phyloP scores from a whole-genome alignment of 1,140 invertebrate genomes.

The Microplitis mediator region DNA sequence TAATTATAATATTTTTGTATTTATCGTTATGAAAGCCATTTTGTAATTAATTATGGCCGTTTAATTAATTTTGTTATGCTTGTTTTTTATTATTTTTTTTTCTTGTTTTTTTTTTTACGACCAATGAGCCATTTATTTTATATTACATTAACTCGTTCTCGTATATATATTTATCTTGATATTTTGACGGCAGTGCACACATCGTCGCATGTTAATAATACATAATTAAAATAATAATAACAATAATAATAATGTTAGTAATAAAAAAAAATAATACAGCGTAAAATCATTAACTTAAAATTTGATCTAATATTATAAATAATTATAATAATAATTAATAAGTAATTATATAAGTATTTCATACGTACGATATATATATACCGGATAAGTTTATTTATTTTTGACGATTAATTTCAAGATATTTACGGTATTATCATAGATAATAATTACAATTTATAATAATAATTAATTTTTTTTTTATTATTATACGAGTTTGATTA shows the following conservation, averaged over 20 bases:
- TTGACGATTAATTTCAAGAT: neutral
- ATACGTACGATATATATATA: conserved; percentile 17
- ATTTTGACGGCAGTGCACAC: neutral
- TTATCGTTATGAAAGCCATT: conserved; percentile 8
- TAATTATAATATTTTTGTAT: conserved; percentile 14
- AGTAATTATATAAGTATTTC: conserved; percentile 14
- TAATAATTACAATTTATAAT: neutral
- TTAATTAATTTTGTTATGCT: conserved; percentile 19
- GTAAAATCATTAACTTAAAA: no score
- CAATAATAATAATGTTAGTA: neutral
- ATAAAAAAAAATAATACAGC: neutral
- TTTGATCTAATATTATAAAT: neutral
- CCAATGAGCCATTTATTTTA: conserved; percentile 7
- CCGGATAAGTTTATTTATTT: conserved; percentile 27
- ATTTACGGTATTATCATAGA: neutral
- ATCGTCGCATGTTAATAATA: neutral
- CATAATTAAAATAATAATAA: neutral
- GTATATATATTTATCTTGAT: neutral
- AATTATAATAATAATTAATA: neutral
- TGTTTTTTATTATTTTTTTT: neutral
- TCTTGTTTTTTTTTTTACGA: neutral
- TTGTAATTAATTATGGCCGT: neutral
- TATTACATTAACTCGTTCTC: neutral
- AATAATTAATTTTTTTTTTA: conserved; percentile 4
- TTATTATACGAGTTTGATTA: neutral